A percentile compares a stretch with the other conserved stretches of the same genome.
Evolutionary conservation across 1,140 invertebrate genomes (phyloP).

Genomic region (Microplitis mediator): DNA sequence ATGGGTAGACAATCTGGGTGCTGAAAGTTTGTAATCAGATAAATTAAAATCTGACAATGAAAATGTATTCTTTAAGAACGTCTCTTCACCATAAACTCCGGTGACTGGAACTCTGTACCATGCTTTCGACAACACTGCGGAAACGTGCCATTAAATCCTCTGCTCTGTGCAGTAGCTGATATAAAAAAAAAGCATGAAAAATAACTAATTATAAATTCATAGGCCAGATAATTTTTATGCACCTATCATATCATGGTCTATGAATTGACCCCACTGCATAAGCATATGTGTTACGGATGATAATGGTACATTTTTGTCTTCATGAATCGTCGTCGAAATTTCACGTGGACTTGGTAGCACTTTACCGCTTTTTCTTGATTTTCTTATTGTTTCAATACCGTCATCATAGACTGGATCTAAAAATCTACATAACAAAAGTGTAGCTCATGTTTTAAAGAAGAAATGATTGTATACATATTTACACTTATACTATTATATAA

Average conservation of each 20-base stretch:
- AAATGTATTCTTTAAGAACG: constrained; percentile 1
- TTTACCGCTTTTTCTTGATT: constrained; percentile 61
- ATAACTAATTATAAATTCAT: too few relatives aligned
- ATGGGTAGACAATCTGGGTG: constrained; percentile 87
- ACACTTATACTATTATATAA: too few relatives aligned
- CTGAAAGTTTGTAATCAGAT: constrained; percentile 46
- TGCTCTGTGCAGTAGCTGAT: constrained; percentile 59
- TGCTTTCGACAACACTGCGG: constrained; percentile 77
- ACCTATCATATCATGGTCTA: constrained; percentile 82
- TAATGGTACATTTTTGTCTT: constrained; percentile 64
- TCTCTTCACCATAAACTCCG: constrained; percentile 66
- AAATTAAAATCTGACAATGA: not conserved
- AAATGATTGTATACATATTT: too few relatives aligned
- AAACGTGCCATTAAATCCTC: constrained; percentile 80
- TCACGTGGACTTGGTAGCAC: constrained; percentile 72
- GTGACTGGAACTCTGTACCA: constrained; percentile 66
- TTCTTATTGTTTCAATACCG: constrained; percentile 64
- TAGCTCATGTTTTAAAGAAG: not conserved
- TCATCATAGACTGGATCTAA: constrained; percentile 83
- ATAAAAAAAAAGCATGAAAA: too few relatives aligned
- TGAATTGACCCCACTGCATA: constrained; percentile 86
- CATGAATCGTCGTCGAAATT: constrained; percentile 71
- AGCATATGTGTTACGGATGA: constrained; percentile 74
- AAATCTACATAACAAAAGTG: constrained; percentile 59
- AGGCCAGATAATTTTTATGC: constrained; percentile 56